Conservation (phyloP, 2,797 vertebrate species). For the Pseudochirops cupreus region DNA sequence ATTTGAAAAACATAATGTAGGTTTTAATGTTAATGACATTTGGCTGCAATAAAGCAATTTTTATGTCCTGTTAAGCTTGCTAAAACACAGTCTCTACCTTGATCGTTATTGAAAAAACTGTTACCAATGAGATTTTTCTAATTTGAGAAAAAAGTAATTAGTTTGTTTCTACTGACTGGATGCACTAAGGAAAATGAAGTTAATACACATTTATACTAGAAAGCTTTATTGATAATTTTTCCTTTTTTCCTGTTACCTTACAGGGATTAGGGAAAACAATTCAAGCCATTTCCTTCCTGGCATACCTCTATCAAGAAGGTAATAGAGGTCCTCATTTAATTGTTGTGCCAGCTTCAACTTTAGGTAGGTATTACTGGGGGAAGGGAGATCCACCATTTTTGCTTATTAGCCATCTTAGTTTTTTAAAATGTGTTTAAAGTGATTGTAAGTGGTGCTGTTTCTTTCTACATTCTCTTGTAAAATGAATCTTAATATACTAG, state of each 20-base stretch:
- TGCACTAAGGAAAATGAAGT: background rate
- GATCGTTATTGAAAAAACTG: background rate
- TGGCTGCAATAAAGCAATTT: background rate
- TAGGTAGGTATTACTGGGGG: conserved; percentile 88
- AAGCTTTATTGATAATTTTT: conserved; percentile 53
- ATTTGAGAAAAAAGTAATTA: background rate
- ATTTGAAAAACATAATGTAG: background rate
- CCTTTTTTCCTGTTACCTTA: conserved; percentile 75
- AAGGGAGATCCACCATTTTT: background rate
- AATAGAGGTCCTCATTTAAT: conserved; percentile 94
- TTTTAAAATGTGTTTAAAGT: background rate
- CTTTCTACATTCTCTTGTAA: background rate
- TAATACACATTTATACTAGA: background rate
- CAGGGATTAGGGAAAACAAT: conserved; percentile 99
- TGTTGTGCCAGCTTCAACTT: conserved; percentile 95
- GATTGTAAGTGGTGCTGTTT: background rate
- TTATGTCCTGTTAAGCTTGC: background rate
- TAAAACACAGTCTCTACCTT: background rate
- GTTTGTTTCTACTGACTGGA: background rate
- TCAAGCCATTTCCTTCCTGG: conserved; percentile 97
- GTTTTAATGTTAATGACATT: background rate
- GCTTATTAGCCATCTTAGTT: background rate
- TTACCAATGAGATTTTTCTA: background rate
- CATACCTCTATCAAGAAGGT: conserved; percentile 92
- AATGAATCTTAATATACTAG: background rate